These are phyloP conservation scores for Drosophila mayaguana DNA, from an alignment of 2,888 invertebrate genomes.

Conservation along the genomic window DNA sequence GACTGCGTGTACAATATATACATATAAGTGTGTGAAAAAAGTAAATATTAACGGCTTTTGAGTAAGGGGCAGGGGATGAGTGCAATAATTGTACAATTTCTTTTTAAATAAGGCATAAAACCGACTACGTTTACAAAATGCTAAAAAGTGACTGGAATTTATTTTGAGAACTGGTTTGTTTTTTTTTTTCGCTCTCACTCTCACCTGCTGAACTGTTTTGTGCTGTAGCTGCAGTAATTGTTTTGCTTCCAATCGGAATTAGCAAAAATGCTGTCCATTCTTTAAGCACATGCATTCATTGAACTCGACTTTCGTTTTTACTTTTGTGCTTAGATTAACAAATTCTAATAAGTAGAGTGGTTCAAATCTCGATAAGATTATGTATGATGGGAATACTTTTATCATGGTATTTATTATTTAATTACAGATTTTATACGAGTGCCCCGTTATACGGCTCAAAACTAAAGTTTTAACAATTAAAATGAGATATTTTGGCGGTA, in stretches of 20 bases:
- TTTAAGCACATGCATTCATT: conserved; percentile 41
- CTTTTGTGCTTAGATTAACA: conserved; percentile 29
- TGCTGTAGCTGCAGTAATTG: conserved; percentile 20
- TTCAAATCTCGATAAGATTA: conserved; percentile 55
- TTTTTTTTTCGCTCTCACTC: conserved; percentile 20
- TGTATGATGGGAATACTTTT: conserved; percentile 1
- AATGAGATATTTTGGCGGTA: conserved; percentile 82
- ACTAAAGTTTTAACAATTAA: conserved; percentile 22
- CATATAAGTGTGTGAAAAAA: conserved; percentile 14
- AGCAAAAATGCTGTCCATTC: conserved; percentile 33
- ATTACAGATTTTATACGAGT: conserved; percentile 42
- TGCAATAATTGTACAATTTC: background rate
- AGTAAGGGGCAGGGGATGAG: background rate
- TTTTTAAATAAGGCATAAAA: background rate
- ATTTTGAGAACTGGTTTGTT: conserved; percentile 42
- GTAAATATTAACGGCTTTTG: conserved; percentile 13
- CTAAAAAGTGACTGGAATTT: conserved; percentile 39
- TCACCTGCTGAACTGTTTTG: conserved; percentile 27
- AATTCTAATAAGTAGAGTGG: conserved; percentile 1
- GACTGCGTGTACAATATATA: background rate
- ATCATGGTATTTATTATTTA: conserved; percentile 26
- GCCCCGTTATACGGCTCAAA: background rate
- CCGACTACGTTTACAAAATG: conserved; percentile 5
- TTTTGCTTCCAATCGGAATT: conserved; percentile 16
- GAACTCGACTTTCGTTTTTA: conserved; percentile 30